phyloP scores from a whole-genome alignment of 2,888 invertebrate species.

The Apotomis betuletana region DNA sequence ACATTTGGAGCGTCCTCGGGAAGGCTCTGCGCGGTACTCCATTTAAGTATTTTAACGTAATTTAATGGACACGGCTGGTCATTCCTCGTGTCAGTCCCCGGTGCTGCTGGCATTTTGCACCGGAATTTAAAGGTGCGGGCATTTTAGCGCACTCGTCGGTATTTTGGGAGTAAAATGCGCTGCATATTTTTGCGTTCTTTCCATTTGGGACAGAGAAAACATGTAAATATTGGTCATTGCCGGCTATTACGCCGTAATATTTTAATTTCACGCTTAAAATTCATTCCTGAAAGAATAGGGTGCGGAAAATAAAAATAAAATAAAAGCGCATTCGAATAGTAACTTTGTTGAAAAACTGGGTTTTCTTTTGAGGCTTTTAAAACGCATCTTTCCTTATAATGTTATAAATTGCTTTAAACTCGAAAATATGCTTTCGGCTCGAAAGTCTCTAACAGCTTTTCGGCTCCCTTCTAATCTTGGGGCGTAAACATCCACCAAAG shows the following conservation, averaged over 20 bases:
- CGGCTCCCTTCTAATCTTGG: conserved; percentile 24
- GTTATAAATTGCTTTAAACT: background rate
- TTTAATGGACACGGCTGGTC: conserved; percentile 42
- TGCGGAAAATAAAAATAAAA: background rate
- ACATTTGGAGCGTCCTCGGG: conserved; percentile 33
- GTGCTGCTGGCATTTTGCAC: conserved; percentile 38
- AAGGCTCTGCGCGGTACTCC: conserved; percentile 22
- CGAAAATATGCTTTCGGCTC: conserved; percentile 8
- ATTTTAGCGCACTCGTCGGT: conserved; percentile 41
- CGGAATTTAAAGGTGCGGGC: conserved; percentile 44
- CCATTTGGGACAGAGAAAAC: conserved; percentile 1
- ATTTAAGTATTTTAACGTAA: conserved; percentile 37
- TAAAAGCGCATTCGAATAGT: conserved; percentile 4
- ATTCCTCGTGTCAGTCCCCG: conserved; percentile 39
- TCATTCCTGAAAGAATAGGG: background rate
- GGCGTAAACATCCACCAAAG: conserved; percentile 25
- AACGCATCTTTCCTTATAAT: background rate
- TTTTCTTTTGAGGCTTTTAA: background rate
- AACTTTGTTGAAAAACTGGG: background rate
- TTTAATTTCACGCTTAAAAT: background rate
- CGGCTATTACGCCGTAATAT: background rate
- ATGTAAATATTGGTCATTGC: background rate
- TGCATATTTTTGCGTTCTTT: conserved; percentile 29
- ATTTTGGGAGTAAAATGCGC: conserved; percentile 44
- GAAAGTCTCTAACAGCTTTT: conserved; percentile 14